Evolutionary conservation across 1,140 invertebrate species (phyloP), one percentile per base, ranked within the genome.

Genomic region (Ceratosolen solmsi): DNA sequence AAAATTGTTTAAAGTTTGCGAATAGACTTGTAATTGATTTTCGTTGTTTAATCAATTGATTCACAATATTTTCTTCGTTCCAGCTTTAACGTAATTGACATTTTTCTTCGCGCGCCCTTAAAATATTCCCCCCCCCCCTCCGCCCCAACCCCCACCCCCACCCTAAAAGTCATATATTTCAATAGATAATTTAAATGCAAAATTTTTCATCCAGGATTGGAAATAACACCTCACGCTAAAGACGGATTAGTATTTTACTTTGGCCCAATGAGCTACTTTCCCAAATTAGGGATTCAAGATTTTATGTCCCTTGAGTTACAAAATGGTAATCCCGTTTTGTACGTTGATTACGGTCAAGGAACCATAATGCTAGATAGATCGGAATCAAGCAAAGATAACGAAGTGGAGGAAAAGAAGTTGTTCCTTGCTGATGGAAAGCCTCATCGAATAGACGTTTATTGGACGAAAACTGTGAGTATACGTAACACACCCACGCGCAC

Each of bases 321-420:
- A n/a, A 93, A 96, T 78, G 97, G 98, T 20, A 96, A 94, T 87
- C 96, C 97, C 0, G 93, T 96, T 0, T 91, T 99, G 0, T 94
- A 96, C 25, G 93, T 99, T 20, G 96, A 99, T 91, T 98, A 98
- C 91, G 98, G 98, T 5, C 94, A 96, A 0, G 97, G 97, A 2
- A 96, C 95, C 0, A 92, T 94, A 49, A 83, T 80, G 36, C 38
- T 83, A 30, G 82, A 83, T 22, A 83, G 71, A 68, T 74, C 82
- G 22, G 76, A 83, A 9, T 65, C 71, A 27, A 79, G 76, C 25
- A 75, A 80, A 68, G 72, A 82, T 60, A 70, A 70, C 15, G 90
- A 92, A 84, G 89, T 97, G 7, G 94, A 96, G 84, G 94, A 95
- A 80, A 94, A 95, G 46, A 93, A 95, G 63, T 95, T 95, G 8